Evolutionary conservation across 2,797 vertebrate genomes (phyloP).

Genomic region (Crocodylus rhombifer): DNA sequence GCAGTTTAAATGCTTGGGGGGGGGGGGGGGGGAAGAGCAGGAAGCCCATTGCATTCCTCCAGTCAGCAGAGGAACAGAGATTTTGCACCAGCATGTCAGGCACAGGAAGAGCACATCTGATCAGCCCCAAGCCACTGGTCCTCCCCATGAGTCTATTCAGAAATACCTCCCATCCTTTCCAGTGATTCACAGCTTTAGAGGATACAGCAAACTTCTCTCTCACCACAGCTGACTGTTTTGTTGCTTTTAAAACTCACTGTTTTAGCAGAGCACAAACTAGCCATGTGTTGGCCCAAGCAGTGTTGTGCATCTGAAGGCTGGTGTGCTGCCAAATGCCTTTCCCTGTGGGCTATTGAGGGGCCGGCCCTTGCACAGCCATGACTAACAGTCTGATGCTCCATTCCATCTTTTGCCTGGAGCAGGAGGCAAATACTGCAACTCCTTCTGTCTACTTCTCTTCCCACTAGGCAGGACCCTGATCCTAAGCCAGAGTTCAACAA

Average conservation of each 20-base stretch:
- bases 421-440: background rate
- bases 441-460: no score
- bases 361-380: background rate
- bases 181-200: slow-evolving; percentile 46
- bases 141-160: slow-evolving; percentile 59
- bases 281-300: background rate
- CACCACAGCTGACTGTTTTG: background rate
- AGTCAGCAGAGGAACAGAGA: background rate
- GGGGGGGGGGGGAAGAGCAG: accelerated
- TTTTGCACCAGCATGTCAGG: background rate
- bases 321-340: background rate
- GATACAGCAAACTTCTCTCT: slow-evolving; percentile 20
- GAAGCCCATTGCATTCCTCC: background rate
- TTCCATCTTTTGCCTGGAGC: background rate
- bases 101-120: slow-evolving; percentile 23
- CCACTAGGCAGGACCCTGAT: no score
- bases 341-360: background rate
- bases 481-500: background rate
- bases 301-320: background rate
- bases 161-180: slow-evolving; percentile 50
- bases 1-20: background rate
- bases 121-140: background rate
- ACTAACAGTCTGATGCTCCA: background rate
- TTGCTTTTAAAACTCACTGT: background rate
- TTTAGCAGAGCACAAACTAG: background rate